Evolutionary conservation across 2,797 vertebrate genomes (phyloP), one percentile per base, ranked within the genome.

Genomic region (Eidolon dupreanum): DNA sequence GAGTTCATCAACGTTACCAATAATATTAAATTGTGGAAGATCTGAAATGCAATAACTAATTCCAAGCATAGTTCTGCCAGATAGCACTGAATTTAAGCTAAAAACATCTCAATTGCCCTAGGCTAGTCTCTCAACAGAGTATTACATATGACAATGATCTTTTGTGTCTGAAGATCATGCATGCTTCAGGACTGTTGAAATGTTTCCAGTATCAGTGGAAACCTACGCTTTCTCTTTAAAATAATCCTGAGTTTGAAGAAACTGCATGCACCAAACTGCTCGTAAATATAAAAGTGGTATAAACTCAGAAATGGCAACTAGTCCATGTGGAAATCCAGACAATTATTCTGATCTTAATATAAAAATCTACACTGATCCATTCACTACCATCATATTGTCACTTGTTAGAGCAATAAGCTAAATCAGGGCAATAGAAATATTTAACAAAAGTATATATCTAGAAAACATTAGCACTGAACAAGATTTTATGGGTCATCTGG

Each of bases 211-310:
- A 79, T 26, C 66, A 41, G 36, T 92, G 73, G 61, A 95, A 92
- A 95, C 26, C n/a, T 63, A n/a, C 2, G 66, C 55, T 96, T 68
- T 77, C 61, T 51, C 81, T 87, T 92, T 68, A 82, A 86, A 85
- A 86, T 46, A 71, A 85, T 16, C 33, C 1, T 68, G 5, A 75
- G 36, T 84, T 79, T 75, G 17, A 77, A 73, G 81, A 95, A 79
- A 75, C 41, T 15, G 15, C 19, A 10, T 31, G 13, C 1, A 5
- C 28, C 53, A 68, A 88, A 92, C 33, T 92, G 31, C 6, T 8
- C 20, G 71, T 41, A 51, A 43, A 84, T 6, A 95, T 11, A 31
- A 31, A 59, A 20, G 4, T 8, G 49, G n/a, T 22, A 77, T 71
- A 36, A 81, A 84, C 26, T 49, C 43, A 41, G 31, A 49, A 71